These are phyloP conservation scores for Anhinga rufa DNA, from an alignment of 2,113 vertebrate species.

Conservation along the genomic window DNA sequence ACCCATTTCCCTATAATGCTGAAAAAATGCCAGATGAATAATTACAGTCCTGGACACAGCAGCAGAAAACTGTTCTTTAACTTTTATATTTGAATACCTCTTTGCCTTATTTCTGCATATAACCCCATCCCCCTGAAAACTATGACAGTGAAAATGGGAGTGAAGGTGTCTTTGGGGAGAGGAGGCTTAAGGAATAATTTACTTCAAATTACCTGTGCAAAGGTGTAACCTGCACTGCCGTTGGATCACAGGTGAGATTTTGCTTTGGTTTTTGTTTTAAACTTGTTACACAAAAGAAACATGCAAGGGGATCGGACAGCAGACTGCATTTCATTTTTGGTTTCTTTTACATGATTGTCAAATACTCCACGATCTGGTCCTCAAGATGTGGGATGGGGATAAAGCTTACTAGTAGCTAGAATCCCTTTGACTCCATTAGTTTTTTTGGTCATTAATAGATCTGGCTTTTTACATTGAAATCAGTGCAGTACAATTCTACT, in stretches of 20 bases:
- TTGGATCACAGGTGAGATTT: background rate
- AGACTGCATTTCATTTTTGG: background rate
- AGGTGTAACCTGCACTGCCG: background rate
- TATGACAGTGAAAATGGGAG: background rate
- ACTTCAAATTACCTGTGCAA: background rate
- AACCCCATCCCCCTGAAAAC: background rate
- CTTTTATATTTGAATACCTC: background rate
- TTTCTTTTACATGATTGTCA: background rate
- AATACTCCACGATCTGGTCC: background rate
- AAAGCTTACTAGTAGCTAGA: background rate
- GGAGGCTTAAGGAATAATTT: background rate
- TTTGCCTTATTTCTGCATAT: background rate
- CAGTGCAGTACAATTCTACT: background rate
- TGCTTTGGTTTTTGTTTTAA: background rate
- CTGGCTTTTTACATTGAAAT: background rate
- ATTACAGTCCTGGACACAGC: background rate
- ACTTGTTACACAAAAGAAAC: background rate
- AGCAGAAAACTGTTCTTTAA: background rate
- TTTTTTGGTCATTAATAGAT: background rate
- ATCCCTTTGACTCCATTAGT: background rate
- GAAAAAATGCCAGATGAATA: conserved; percentile 6
- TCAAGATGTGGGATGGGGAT: background rate
- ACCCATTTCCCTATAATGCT: background rate
- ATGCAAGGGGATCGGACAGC: background rate
- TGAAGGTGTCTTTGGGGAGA: background rate